These are phyloP conservation scores for Amblyopsis rosae DNA, from an alignment of 2,113 vertebrate species.

Conservation along the genomic window DNA sequence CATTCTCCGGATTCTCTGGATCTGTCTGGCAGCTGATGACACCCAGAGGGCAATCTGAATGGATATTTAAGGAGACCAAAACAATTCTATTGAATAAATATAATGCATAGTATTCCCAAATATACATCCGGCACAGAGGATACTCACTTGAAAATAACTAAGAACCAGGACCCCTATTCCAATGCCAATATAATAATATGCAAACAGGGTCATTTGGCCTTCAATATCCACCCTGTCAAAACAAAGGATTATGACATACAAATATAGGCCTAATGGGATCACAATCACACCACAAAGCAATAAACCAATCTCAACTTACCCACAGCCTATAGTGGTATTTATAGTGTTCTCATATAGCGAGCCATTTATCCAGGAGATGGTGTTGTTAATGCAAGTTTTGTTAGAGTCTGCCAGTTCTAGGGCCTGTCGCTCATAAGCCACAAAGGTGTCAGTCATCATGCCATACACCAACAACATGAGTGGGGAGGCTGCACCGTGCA, in stretches of 20 bases:
- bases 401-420: slow-evolving; percentile 67
- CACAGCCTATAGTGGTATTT: slow-evolving; percentile 65
- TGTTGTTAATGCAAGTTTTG: slow-evolving; percentile 70
- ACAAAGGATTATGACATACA: slow-evolving; percentile 16
- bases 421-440: slow-evolving; percentile 69
- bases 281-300: background rate
- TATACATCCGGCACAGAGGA: background rate
- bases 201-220: slow-evolving; percentile 75
- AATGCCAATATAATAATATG: slow-evolving; percentile 77
- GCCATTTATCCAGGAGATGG: slow-evolving; percentile 72
- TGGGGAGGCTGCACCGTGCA: slow-evolving; percentile 72
- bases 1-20: slow-evolving; percentile 65
- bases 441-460: slow-evolving; percentile 78
- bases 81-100: background rate
- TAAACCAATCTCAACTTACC: slow-evolving; percentile 60
- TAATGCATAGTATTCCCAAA: background rate
- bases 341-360: slow-evolving; percentile 59
- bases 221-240: slow-evolving; percentile 75
- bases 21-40: slow-evolving; percentile 69
- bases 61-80: background rate
- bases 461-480: slow-evolving; percentile 77
- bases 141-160: slow-evolving; percentile 77
- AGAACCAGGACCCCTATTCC: slow-evolving; percentile 69
- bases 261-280: background rate
- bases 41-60: slow-evolving; percentile 76